Conservation (phyloP, 2,888 invertebrate species). For the Diarsia brunnea region DNA sequence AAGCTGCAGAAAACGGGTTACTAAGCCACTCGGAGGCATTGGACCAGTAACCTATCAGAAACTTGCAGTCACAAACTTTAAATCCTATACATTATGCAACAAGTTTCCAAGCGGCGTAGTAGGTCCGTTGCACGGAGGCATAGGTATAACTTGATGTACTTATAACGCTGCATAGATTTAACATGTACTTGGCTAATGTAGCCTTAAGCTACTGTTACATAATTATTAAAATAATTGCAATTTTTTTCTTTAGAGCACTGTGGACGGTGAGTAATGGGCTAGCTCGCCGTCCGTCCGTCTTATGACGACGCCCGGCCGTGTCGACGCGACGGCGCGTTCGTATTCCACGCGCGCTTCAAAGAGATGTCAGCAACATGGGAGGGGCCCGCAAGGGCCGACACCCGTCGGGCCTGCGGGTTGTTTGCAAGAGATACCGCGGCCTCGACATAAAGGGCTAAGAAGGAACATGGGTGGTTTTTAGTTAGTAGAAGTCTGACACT, state of each 20-base stretch:
- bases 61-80: slow-evolving; percentile 53
- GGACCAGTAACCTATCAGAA: slow-evolving; percentile 48
- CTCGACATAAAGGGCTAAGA: too few species aligned
- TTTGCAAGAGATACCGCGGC: too few species aligned
- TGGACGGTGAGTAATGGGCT: too few species aligned
- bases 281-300: too few species aligned
- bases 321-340: too few species aligned
- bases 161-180: slow-evolving; percentile 13
- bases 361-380: too few species aligned
- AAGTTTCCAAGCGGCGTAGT: slow-evolving; percentile 35
- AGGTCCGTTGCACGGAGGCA: not conserved
- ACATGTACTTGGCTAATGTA: not conserved
- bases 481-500: too few species aligned
- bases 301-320: too few species aligned
- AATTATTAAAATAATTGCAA: not conserved
- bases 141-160: slow-evolving; percentile 6
- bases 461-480: too few species aligned
- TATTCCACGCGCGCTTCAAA: too few species aligned
- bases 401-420: too few species aligned
- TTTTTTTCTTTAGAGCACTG: not conserved
- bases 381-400: too few species aligned
- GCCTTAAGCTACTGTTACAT: not conserved
- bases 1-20: slow-evolving; percentile 37
- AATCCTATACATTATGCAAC: slow-evolving; percentile 59
- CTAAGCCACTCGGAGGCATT: slow-evolving; percentile 26